phyloP scores from a whole-genome alignment of 2,797 vertebrate genomes.

The Tinamus major region DNA sequence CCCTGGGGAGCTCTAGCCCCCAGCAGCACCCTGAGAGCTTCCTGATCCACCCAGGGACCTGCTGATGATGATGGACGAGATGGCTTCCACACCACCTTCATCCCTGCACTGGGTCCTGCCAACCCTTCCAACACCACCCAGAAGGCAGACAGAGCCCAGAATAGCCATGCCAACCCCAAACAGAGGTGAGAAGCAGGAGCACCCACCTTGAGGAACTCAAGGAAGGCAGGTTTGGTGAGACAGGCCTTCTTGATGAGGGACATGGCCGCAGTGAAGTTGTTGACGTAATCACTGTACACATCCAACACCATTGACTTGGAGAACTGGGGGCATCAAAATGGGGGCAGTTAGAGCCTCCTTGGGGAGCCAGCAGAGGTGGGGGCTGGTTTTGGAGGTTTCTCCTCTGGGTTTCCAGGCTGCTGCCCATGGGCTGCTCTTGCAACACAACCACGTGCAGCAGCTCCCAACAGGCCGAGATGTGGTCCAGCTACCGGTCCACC shows the following conservation, averaged over 20 bases:
- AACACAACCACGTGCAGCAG: neutral
- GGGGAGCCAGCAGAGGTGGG: neutral
- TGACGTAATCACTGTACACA: conserved; percentile 95
- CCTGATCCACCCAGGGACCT: neutral
- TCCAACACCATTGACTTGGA: conserved; percentile 98
- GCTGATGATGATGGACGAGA: neutral
- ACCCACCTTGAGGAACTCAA: conserved; percentile 92
- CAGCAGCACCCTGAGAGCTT: rapidly evolving
- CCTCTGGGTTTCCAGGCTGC: neutral
- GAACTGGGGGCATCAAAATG: conserved; percentile 81
- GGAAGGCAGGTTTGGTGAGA: conserved; percentile 92
- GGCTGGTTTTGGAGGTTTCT: neutral
- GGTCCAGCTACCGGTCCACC: too few species aligned
- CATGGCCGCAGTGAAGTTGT: conserved; percentile 97
- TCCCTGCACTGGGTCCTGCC: too few species aligned
- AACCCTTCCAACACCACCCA: too few species aligned
- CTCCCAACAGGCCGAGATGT: too few species aligned
- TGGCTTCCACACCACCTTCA: too few species aligned
- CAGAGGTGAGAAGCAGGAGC: too few species aligned
- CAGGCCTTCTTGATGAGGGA: conserved; percentile 95
- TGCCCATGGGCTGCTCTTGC: neutral
- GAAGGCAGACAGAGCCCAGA: too few species aligned
- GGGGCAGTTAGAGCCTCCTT: too few species aligned
- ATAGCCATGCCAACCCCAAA: too few species aligned
- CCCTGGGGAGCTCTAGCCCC: neutral